A percentile compares a stretch with the other conserved stretches of the same genome.
These are phyloP conservation scores for Conopomorpha cramerella DNA, from an alignment of 1,140 invertebrate genomes.

Conservation along the genomic window DNA sequence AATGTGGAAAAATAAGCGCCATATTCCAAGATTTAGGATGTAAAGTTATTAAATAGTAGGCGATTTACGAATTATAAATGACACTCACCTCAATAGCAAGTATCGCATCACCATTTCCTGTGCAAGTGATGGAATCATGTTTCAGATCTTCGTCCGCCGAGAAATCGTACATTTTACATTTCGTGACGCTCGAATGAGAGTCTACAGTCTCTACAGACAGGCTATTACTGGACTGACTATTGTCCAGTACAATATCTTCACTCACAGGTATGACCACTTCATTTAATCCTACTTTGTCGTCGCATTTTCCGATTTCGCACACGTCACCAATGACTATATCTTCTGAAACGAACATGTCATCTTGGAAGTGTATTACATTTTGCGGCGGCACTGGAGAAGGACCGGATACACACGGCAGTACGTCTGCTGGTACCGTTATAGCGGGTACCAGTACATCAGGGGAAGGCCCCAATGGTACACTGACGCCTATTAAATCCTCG, in stretches of 20 bases:
- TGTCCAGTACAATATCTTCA: constrained; percentile 45
- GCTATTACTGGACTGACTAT: constrained; percentile 41
- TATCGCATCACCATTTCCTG: constrained; percentile 39
- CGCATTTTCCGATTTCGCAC: constrained; percentile 27
- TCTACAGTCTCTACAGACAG: constrained; percentile 17
- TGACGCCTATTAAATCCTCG: no score
- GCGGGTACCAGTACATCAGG: no score
- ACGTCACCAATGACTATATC: constrained; percentile 43
- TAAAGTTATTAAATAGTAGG: not conserved
- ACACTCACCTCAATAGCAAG: constrained; percentile 41
- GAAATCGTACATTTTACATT: constrained; percentile 44
- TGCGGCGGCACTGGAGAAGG: constrained; percentile 6
- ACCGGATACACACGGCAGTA: not conserved
- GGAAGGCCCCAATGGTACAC: no score
- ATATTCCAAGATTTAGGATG: not conserved
- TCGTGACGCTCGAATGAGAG: constrained; percentile 7
- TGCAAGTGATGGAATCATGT: constrained; percentile 26
- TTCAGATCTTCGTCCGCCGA: constrained; percentile 37
- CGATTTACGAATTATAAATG: not conserved
- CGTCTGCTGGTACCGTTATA: constrained; percentile 1
- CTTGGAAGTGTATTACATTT: constrained; percentile 24
- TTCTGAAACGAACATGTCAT: constrained; percentile 50
- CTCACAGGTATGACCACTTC: constrained; percentile 15
- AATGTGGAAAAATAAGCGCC: not conserved
- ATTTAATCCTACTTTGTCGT: constrained; percentile 27